Conservation (phyloP, 2,797 vertebrate species). For the Xenopus petersii region DNA sequence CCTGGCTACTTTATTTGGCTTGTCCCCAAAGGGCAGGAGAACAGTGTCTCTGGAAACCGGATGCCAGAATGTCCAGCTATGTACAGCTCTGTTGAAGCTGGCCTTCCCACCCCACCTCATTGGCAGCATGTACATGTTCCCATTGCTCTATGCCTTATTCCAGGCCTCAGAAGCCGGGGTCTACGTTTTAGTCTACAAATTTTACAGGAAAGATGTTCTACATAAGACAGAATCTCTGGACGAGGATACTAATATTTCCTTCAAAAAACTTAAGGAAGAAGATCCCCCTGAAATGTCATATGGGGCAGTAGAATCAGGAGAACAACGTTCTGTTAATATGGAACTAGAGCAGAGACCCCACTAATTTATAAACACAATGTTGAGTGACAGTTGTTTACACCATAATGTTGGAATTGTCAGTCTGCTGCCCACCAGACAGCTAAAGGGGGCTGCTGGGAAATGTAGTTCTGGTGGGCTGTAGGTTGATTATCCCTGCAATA, state of each 20-base stretch:
- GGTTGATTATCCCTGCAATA: too few relatives aligned
- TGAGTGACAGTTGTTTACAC: neutral
- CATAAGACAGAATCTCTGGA: conserved; percentile 74
- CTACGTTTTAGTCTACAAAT: conserved; percentile 85
- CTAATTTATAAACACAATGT: conserved; percentile 47
- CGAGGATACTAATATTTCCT: conserved; percentile 83
- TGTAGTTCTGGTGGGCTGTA: too few relatives aligned
- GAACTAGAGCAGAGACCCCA: conserved; percentile 66
- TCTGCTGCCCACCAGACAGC: neutral
- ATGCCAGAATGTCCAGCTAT: conserved; percentile 96
- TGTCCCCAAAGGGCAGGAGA: conserved; percentile 84
- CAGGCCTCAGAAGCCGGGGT: conserved; percentile 90
- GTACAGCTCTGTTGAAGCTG: conserved; percentile 93
- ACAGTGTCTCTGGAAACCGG: conserved; percentile 92
- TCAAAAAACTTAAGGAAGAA: conserved; percentile 87
- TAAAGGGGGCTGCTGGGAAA: too few relatives aligned
- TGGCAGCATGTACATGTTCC: conserved; percentile 95
- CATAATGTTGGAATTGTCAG: neutral
- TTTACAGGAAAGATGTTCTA: conserved; percentile 77
- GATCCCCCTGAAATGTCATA: conserved; percentile 81
- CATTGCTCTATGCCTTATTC: conserved; percentile 92
- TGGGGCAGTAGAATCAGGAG: conserved; percentile 77
- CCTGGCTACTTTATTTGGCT: conserved; percentile 79
- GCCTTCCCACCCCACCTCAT: conserved; percentile 88
- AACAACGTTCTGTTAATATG: conserved; percentile 69